Percentiles rank a stretch among this genome's conserved stretches.
These are phyloP conservation scores for Conus betulinus DNA, from an alignment of 1,140 invertebrate genomes.

Conservation along the genomic window DNA sequence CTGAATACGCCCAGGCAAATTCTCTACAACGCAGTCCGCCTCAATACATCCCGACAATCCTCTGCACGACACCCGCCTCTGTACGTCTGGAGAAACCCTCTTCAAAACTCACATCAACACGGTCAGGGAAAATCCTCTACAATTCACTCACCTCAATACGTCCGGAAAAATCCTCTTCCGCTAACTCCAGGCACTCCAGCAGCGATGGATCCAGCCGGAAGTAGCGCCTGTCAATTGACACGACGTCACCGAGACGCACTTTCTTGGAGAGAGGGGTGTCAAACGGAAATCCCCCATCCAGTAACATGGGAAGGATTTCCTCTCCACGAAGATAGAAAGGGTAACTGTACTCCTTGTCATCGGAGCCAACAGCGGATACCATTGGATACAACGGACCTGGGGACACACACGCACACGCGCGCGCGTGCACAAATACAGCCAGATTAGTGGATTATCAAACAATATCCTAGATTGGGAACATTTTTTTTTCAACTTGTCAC, in stretches of 20 bases:
- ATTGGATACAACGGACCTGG: conserved; percentile 1
- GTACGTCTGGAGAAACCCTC: too few relatives aligned
- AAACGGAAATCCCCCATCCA: conserved; percentile 43
- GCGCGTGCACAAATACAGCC: too few relatives aligned
- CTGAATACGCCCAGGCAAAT: too few relatives aligned
- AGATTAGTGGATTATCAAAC: too few relatives aligned
- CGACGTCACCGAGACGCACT: conserved; percentile 45
- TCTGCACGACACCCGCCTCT: too few relatives aligned
- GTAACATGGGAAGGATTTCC: conserved; percentile 18
- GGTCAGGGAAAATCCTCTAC: not conserved
- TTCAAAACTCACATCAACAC: too few relatives aligned
- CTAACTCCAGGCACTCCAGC: conserved; percentile 47
- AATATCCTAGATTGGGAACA: too few relatives aligned
- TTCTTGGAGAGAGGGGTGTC: conserved; percentile 38
- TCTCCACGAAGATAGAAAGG: conserved; percentile 28
- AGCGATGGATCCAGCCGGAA: conserved; percentile 47
- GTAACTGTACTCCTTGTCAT: conserved; percentile 39
- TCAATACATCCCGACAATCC: too few relatives aligned
- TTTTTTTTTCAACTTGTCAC: too few relatives aligned
- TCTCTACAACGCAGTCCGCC: too few relatives aligned
- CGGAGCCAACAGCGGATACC: conserved; percentile 18
- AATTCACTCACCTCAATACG: not conserved
- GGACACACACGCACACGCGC: too few relatives aligned
- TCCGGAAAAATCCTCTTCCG: conserved; percentile 28
- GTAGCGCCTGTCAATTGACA: conserved; percentile 36